Evolutionary conservation across 1,140 invertebrate species (phyloP).

Genomic region (Stratiolaelaps scimitus): DNA sequence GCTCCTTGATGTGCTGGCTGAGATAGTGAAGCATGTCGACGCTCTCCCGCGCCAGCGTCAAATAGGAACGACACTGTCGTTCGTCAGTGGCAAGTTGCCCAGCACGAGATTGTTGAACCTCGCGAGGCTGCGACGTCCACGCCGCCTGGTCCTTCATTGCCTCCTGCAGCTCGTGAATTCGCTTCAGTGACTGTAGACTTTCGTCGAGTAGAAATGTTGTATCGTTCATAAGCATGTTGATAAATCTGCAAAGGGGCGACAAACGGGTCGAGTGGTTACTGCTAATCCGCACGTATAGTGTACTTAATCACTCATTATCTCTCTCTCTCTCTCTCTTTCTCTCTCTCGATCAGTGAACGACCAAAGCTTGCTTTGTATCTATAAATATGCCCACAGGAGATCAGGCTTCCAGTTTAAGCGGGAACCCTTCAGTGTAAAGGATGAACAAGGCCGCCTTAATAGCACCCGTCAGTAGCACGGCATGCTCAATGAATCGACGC

Average conservation of each 20-base stretch:
- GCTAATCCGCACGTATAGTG: too few species aligned
- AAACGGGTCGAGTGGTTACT: too few species aligned
- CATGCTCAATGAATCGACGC: too few species aligned
- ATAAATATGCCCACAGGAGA: too few species aligned
- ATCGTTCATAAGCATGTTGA: conserved; percentile 99
- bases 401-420: too few species aligned
- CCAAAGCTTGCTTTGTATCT: too few species aligned
- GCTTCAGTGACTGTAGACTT: conserved; percentile 80
- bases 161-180: conserved; percentile 88
- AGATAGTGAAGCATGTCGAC: conserved; percentile 97
- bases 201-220: conserved; percentile 94
- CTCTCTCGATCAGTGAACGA: too few species aligned
- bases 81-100: conserved; percentile 75
- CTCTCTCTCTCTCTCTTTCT: conserved; percentile 27
- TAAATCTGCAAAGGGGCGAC: conserved; percentile 92
- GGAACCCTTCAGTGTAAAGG: too few species aligned
- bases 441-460: too few species aligned
- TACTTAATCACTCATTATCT: too few species aligned
- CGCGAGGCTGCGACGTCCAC: conserved; percentile 53
- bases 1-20: conserved; percentile 81
- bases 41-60: conserved; percentile 85
- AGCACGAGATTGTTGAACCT: conserved; percentile 61
- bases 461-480: too few species aligned
- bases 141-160: conserved; percentile 56
- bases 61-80: conserved; percentile 81